These are phyloP conservation scores for Passer domesticus DNA, from an alignment of 2,113 vertebrate genomes.

Conservation along the genomic window DNA sequence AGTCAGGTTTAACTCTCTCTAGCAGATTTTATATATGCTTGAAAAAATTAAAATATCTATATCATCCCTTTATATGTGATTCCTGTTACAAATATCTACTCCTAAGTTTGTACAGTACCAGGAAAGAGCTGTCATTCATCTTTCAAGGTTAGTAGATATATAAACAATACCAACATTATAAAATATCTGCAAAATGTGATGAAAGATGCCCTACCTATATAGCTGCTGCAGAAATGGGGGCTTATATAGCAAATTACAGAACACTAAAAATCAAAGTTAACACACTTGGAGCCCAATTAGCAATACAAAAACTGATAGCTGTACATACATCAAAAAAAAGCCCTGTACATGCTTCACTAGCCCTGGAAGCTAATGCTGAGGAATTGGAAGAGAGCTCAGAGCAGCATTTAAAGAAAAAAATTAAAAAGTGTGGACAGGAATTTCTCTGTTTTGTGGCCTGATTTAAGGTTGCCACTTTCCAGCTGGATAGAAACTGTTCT, in stretches of 20 bases:
- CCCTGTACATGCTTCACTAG: neutral
- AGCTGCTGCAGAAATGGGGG: neutral
- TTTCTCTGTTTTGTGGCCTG: slow-evolving; percentile 8
- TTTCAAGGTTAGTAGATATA: neutral
- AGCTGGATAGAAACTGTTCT: slow-evolving; percentile 35
- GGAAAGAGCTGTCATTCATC: neutral
- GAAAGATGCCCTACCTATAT: neutral
- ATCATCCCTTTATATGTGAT: neutral
- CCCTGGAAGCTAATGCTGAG: neutral
- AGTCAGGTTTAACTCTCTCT: neutral
- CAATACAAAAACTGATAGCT: neutral
- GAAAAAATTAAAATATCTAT: neutral
- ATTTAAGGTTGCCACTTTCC: slow-evolving; percentile 44
- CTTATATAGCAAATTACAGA: slow-evolving; percentile 26
- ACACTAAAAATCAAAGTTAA: slow-evolving; percentile 48
- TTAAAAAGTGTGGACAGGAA: neutral
- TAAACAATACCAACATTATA: neutral
- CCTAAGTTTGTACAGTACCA: neutral
- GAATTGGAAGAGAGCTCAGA: slow-evolving; percentile 15
- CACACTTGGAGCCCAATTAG: neutral
- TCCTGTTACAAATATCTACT: neutral
- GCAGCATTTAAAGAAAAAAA: neutral
- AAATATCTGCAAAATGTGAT: slow-evolving; percentile 7
- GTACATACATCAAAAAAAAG: neutral
- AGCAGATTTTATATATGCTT: neutral